phyloP scores from a whole-genome alignment of 2,888 invertebrate genomes.

The Eilema sororculum region DNA sequence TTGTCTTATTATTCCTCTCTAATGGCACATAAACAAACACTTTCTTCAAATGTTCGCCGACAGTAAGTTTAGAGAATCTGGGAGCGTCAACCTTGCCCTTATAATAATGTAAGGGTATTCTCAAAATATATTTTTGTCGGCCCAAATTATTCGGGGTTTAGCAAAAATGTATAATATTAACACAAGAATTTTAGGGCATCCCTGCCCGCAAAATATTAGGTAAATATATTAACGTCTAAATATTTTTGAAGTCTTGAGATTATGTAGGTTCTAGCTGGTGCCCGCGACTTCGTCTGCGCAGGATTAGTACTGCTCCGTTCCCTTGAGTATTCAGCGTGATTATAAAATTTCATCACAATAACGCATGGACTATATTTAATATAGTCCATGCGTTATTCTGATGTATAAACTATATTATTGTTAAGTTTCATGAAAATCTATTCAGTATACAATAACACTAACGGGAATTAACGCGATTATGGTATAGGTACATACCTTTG shows the following conservation, averaged over 20 bases:
- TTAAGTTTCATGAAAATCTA: no score
- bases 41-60: slow-evolving; percentile 39
- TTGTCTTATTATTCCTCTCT: slow-evolving; percentile 21
- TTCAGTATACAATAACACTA: no score
- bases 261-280: not conserved
- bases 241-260: not conserved
- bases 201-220: not conserved
- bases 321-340: no score
- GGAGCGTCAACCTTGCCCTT: slow-evolving; percentile 28
- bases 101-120: slow-evolving; percentile 26
- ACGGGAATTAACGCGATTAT: no score
- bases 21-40: slow-evolving; percentile 54
- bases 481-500: no score
- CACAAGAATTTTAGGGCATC: not conserved
- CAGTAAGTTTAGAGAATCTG: slow-evolving; percentile 37
- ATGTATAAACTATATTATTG: no score
- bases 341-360: no score
- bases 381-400: no score
- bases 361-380: no score
- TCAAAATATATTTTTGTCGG: slow-evolving; percentile 14
- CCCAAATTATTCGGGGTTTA: slow-evolving; percentile 13
- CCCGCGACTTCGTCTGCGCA: no score
- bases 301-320: no score
- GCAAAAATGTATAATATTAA: slow-evolving; percentile 9
- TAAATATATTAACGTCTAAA: not conserved